Conservation (phyloP, 2,888 invertebrate species). For the Adelognathus sp. region DNA sequence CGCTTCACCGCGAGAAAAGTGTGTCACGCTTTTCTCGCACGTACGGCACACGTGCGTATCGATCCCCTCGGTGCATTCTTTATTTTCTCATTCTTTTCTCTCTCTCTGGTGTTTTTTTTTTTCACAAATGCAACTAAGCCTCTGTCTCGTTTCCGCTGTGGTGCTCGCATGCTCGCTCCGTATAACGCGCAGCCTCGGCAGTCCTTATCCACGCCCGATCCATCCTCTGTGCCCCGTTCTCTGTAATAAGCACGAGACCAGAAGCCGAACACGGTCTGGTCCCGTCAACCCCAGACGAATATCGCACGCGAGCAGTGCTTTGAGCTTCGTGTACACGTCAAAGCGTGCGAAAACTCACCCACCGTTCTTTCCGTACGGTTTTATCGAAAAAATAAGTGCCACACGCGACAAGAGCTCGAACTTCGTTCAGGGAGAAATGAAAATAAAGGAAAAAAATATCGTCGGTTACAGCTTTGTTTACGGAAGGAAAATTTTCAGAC, state of each 20-base stretch:
- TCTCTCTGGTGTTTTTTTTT: constrained; percentile 46
- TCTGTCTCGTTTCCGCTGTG: constrained; percentile 59
- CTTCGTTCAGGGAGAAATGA: background rate
- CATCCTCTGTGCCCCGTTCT: constrained; percentile 28
- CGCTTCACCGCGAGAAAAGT: constrained; percentile 31
- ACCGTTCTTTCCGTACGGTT: background rate
- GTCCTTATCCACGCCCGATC: constrained; percentile 62
- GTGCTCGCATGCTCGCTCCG: constrained; percentile 52
- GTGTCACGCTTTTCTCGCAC: constrained; percentile 54
- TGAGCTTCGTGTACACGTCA: constrained; percentile 49
- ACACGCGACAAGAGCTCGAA: constrained; percentile 41
- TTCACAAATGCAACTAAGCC: constrained; percentile 53
- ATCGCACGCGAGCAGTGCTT: constrained; percentile 66
- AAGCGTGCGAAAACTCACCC: constrained; percentile 45
- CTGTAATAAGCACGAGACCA: constrained; percentile 27
- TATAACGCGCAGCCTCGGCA: constrained; percentile 21
- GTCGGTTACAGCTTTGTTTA: background rate
- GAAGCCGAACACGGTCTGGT: constrained; percentile 44
- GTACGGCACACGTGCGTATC: constrained; percentile 41
- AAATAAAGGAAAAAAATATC: background rate
- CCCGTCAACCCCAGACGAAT: constrained; percentile 68
- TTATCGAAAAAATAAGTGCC: constrained; percentile 30
- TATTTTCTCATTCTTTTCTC: constrained; percentile 30
- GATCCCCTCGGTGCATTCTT: constrained; percentile 24
- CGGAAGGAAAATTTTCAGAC: too few relatives aligned